phyloP scores from a whole-genome alignment of 2,888 invertebrate species.

The Theretra japonica region DNA sequence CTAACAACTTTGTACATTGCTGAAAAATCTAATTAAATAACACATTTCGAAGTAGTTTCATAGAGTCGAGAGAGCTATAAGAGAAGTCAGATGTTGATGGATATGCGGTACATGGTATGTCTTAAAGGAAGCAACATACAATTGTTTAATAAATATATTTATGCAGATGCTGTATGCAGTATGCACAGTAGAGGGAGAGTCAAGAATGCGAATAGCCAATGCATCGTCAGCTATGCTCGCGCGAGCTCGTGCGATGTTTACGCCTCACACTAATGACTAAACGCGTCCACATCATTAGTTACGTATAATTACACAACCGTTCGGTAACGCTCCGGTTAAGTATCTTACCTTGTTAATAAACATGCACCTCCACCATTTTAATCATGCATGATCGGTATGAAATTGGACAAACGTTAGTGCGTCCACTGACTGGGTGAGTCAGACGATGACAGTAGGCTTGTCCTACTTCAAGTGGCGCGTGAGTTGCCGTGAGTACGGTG shows the following conservation, averaged over 20 bases:
- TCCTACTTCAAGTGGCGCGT: slow-evolving; percentile 50
- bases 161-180: not conserved
- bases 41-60: not conserved
- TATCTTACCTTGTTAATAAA: slow-evolving; percentile 72
- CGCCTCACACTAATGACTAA: slow-evolving; percentile 49
- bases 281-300: slow-evolving; percentile 46
- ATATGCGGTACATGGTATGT: not conserved
- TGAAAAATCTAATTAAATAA: not conserved
- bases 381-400: slow-evolving; percentile 70
- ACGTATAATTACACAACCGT: slow-evolving; percentile 50
- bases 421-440: slow-evolving; percentile 17
- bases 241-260: slow-evolving; percentile 27
- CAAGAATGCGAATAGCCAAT: not conserved
- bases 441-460: slow-evolving; percentile 39
- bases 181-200: not conserved
- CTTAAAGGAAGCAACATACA: not conserved
- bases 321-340: slow-evolving; percentile 47
- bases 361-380: slow-evolving; percentile 75
- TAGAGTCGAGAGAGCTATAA: not conserved
- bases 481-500: slow-evolving; percentile 43
- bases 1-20: not conserved
- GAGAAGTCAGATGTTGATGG: not conserved
- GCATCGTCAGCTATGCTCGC: slow-evolving; percentile 14
- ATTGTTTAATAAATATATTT: not conserved
- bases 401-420: slow-evolving; percentile 57